phyloP scores from a whole-genome alignment of 2,888 invertebrate species.

The Drosophila limbata region DNA sequence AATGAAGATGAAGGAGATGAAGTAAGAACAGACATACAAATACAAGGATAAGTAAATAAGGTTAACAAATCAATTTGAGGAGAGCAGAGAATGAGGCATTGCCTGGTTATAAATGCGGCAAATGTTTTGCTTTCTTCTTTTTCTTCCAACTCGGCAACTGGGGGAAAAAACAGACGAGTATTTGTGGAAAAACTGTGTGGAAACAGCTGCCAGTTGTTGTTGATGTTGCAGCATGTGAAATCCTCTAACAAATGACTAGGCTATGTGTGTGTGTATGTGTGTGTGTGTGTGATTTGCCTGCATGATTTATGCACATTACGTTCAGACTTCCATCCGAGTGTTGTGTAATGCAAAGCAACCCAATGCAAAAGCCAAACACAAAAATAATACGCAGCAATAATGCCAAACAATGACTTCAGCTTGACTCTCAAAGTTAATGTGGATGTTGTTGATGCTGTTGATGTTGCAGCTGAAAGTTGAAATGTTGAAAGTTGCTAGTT shows the following conservation, averaged over 20 bases:
- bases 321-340: slow-evolving; percentile 18
- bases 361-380: slow-evolving; percentile 30
- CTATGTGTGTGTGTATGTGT: slow-evolving; percentile 6
- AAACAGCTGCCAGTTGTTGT: slow-evolving; percentile 43
- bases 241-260: slow-evolving; percentile 64
- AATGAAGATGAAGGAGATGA: slow-evolving; percentile 4
- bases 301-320: slow-evolving; percentile 61
- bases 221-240: slow-evolving; percentile 33
- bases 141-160: neutral
- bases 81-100: slow-evolving; percentile 23
- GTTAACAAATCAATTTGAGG: slow-evolving; percentile 56
- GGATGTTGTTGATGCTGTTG: slow-evolving; percentile 17
- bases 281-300: slow-evolving; percentile 34
- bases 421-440: slow-evolving; percentile 9
- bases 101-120: slow-evolving; percentile 59
- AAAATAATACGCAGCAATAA: slow-evolving; percentile 59
- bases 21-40: neutral
- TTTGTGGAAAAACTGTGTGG: slow-evolving; percentile 12
- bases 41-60: slow-evolving; percentile 29
- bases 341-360: slow-evolving; percentile 41
- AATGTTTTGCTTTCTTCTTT: slow-evolving; percentile 35
- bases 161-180: neutral
- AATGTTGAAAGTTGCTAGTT: slow-evolving; percentile 17
- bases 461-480: slow-evolving; percentile 22
- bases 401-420: slow-evolving; percentile 47